Percentiles rank a stretch among this genome's conserved stretches.
Evolutionary conservation across 2,888 invertebrate genomes (phyloP).

Genomic region (Macropis europaea): DNA sequence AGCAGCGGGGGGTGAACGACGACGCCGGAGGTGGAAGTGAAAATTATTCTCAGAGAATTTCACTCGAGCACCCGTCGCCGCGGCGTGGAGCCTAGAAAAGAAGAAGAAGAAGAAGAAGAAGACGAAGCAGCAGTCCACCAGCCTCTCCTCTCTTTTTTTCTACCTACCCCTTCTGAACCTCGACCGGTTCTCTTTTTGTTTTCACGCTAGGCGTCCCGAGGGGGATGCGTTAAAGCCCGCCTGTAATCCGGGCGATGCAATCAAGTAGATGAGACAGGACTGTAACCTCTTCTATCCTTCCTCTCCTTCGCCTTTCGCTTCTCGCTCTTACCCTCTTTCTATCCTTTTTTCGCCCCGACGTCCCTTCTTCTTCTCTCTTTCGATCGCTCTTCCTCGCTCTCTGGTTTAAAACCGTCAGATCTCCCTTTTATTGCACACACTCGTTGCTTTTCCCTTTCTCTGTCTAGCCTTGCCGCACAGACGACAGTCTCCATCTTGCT

Average conservation of each 20-base stretch:
- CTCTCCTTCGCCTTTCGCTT: conserved; percentile 18
- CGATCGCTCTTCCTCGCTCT: not conserved
- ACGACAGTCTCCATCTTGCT: not conserved
- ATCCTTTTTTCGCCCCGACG: not conserved
- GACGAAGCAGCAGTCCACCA: conserved; percentile 23
- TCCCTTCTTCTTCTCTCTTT: not conserved
- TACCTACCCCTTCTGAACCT: conserved; percentile 12
- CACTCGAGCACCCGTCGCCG: conserved; percentile 44
- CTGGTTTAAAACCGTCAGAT: conserved; percentile 24
- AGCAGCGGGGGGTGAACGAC: conserved; percentile 7
- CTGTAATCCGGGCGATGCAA: conserved; percentile 73
- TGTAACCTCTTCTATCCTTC: conserved; percentile 40
- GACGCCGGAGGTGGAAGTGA: conserved; percentile 58
- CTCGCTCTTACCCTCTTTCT: conserved; percentile 18
- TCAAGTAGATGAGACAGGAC: conserved; percentile 73
- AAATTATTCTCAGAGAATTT: conserved; percentile 67
- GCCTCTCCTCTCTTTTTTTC: conserved; percentile 29
- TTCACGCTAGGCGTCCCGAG: conserved; percentile 69
- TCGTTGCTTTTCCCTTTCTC: not conserved
- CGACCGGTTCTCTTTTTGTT: conserved; percentile 63
- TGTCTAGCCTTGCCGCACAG: not conserved
- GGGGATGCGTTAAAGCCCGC: conserved; percentile 71
- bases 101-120: conserved; percentile 3
- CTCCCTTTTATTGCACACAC: conserved; percentile 35
- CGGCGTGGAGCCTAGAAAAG: conserved; percentile 20